A percentile compares a stretch with the other conserved stretches of the same genome.
Evolutionary conservation across 2,113 vertebrate genomes (phyloP).

Genomic region (Coregonus clupeaformis): DNA sequence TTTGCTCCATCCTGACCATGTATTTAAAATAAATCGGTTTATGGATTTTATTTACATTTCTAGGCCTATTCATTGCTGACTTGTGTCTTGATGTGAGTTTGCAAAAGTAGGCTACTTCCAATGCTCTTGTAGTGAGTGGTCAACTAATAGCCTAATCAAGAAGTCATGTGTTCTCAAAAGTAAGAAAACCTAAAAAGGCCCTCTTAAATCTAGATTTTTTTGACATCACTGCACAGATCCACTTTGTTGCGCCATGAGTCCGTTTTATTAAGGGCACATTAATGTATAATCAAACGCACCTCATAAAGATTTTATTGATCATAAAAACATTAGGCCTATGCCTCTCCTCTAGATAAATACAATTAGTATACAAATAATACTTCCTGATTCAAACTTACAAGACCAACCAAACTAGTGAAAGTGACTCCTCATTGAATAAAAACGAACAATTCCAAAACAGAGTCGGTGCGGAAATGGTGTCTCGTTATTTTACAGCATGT

Average conservation of each 20-base stretch:
- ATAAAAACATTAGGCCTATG: slow-evolving; percentile 87
- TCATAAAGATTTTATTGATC: slow-evolving; percentile 99
- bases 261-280: slow-evolving; percentile 94
- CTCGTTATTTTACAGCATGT: slow-evolving; percentile 75
- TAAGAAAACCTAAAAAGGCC: background rate
- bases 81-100: background rate
- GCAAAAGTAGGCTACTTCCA: background rate
- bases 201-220: background rate
- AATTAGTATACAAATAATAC: slow-evolving; percentile 62
- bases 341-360: slow-evolving; percentile 79
- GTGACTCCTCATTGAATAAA: slow-evolving; percentile 49
- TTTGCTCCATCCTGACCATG: background rate
- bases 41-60: background rate
- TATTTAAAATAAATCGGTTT: background rate
- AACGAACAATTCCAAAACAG: slow-evolving; percentile 59
- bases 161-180: background rate
- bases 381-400: slow-evolving; percentile 54
- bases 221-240: slow-evolving; percentile 41
- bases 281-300: slow-evolving; percentile 98
- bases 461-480: slow-evolving; percentile 62
- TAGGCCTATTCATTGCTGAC: background rate
- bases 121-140: background rate
- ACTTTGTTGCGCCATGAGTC: slow-evolving; percentile 76
- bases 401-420: slow-evolving; percentile 49
- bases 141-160: background rate